Evolutionary conservation across 2,888 invertebrate species (phyloP).

Genomic region (Scaptomyza parva): DNA sequence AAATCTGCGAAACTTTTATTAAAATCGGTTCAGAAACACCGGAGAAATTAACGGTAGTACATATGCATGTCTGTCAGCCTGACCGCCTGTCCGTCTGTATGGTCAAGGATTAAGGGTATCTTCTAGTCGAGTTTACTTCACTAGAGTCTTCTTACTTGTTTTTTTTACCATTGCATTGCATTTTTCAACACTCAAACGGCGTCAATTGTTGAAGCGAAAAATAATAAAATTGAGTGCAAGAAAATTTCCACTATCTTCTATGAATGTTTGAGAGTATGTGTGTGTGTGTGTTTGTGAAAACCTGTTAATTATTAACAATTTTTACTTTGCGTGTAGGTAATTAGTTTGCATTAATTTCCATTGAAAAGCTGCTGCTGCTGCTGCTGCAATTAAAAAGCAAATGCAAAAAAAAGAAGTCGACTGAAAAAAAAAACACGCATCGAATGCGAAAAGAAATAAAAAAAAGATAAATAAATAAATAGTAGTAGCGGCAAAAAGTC

Average conservation of each 20-base stretch:
- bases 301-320: slow-evolving; percentile 83
- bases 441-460: slow-evolving; percentile 14
- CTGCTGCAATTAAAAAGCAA: slow-evolving; percentile 68
- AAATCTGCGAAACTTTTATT: no score
- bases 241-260: slow-evolving; percentile 51
- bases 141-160: no score
- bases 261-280: slow-evolving; percentile 6
- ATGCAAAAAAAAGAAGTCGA: slow-evolving; percentile 12
- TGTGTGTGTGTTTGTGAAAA: slow-evolving; percentile 48
- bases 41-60: no score
- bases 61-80: no score
- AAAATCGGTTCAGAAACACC: no score
- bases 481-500: slow-evolving; percentile 45
- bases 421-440: slow-evolving; percentile 37
- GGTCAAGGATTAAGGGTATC: no score
- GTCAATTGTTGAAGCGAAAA: slow-evolving; percentile 48
- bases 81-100: no score
- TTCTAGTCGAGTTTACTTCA: no score
- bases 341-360: slow-evolving; percentile 79
- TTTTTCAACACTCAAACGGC: slow-evolving; percentile 70
- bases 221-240: slow-evolving; percentile 17
- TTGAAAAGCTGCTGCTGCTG: slow-evolving; percentile 60
- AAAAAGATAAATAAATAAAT: no score
- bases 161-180: slow-evolving; percentile 27
- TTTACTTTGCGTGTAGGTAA: slow-evolving; percentile 71